These are phyloP conservation scores for Drosophila sulfurigaster DNA, from an alignment of 1,140 invertebrate genomes.

Conservation along the genomic window DNA sequence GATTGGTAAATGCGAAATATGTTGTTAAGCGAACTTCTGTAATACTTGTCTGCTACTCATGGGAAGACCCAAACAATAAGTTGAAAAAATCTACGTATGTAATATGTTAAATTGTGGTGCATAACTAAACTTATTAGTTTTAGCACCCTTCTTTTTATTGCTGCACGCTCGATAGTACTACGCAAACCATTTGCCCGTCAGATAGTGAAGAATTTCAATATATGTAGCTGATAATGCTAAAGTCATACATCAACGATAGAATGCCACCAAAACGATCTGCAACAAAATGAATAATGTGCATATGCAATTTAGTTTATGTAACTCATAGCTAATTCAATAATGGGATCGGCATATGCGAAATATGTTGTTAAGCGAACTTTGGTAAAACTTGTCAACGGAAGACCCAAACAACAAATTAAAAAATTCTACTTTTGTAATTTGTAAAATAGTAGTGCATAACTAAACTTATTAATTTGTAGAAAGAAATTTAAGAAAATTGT, in stretches of 20 bases:
- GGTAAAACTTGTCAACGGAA: too few relatives aligned
- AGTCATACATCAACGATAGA: conserved; percentile 79
- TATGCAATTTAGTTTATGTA: too few relatives aligned
- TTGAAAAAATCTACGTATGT: too few relatives aligned
- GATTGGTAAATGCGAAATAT: background rate
- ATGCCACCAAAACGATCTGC: conserved; percentile 82
- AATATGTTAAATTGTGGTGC: too few relatives aligned
- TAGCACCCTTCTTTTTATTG: background rate
- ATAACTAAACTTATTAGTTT: background rate
- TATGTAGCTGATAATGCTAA: conserved; percentile 71
- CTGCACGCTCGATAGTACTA: conserved; percentile 50
- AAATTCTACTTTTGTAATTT: too few relatives aligned
- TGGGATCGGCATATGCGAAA: background rate
- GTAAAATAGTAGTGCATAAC: too few relatives aligned
- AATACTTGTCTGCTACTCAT: too few relatives aligned
- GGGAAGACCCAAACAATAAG: too few relatives aligned
- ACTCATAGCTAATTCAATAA: background rate
- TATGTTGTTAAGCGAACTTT: background rate
- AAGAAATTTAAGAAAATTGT: too few relatives aligned
- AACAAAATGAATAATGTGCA: background rate
- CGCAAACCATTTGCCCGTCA: conserved; percentile 77
- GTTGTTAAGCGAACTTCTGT: background rate
- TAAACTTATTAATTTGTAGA: too few relatives aligned
- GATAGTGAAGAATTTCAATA: conserved; percentile 77
- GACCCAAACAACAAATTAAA: too few relatives aligned